phyloP scores from a whole-genome alignment of 1,140 invertebrate species.

The Mycetomoellerius zeteki region DNA sequence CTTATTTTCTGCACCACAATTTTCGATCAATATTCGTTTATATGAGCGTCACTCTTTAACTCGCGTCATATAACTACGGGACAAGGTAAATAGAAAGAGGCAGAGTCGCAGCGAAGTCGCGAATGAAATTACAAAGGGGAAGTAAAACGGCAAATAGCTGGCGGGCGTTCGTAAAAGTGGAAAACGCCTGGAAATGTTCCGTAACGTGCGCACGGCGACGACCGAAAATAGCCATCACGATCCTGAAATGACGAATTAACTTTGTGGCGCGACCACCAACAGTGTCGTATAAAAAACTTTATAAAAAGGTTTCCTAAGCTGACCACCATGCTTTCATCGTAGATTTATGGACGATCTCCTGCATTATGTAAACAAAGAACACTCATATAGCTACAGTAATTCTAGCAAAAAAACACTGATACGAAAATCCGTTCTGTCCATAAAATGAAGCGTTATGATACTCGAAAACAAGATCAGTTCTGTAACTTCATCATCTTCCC shows the following conservation, averaged over 20 bases:
- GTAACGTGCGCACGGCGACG: neutral
- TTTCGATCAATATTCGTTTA: conserved; percentile 34
- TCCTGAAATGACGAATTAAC: conserved; percentile 43
- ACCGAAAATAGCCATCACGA: conserved; percentile 29
- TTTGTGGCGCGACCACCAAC: neutral
- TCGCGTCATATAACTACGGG: conserved; percentile 15
- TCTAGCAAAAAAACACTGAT: conserved; percentile 17
- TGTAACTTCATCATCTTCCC: neutral
- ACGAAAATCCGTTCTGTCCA: conserved; percentile 27
- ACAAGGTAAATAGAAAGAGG: conserved; percentile 37
- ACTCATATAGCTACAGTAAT: neutral
- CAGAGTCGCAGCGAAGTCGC: neutral
- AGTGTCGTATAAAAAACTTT: conserved; percentile 26
- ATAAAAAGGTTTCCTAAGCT: conserved; percentile 36
- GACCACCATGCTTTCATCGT: neutral
- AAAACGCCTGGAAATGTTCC: conserved; percentile 41
- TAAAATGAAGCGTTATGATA: conserved; percentile 13
- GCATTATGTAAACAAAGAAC: neutral
- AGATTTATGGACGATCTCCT: conserved; percentile 19
- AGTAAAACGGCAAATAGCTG: conserved; percentile 41
- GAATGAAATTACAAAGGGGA: conserved; percentile 50
- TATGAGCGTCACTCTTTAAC: conserved; percentile 45
- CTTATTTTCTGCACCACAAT: conserved; percentile 37
- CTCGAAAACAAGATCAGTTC: conserved; percentile 31
- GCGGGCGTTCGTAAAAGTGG: conserved; percentile 33